phyloP scores from a whole-genome alignment of 2,113 vertebrate genomes.

The Ceyx margarethae region DNA sequence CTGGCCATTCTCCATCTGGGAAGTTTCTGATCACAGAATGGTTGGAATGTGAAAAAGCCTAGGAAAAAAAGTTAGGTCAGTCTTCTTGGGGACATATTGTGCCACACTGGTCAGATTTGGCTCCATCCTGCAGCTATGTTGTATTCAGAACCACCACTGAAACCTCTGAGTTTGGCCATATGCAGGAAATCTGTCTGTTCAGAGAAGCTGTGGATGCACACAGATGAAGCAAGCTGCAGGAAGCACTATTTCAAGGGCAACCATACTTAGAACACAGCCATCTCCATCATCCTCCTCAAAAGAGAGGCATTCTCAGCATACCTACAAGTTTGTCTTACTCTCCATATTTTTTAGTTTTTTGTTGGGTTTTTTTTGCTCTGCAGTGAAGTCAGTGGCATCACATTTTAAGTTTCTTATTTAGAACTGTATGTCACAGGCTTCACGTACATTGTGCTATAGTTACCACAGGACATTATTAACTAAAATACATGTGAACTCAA shows the following conservation, averaged over 20 bases:
- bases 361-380: neutral
- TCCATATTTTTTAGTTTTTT: too few relatives aligned
- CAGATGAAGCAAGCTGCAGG: neutral
- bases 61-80: neutral
- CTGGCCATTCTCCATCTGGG: neutral
- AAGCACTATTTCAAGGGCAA: neutral
- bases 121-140: neutral
- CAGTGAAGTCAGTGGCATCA: neutral
- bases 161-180: neutral
- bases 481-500: neutral
- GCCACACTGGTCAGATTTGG: neutral
- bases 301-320: neutral
- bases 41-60: neutral
- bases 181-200: neutral
- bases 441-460: neutral
- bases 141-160: neutral
- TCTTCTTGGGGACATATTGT: neutral
- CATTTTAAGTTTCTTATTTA: neutral
- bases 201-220: neutral
- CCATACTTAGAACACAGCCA: neutral
- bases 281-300: neutral
- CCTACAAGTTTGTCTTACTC: constrained; percentile 16
- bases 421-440: neutral
- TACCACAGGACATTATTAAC: neutral
- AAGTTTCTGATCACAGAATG: neutral